Evolutionary conservation across 1,140 invertebrate genomes (phyloP).

Genomic region (Zaprionus nigranus): DNA sequence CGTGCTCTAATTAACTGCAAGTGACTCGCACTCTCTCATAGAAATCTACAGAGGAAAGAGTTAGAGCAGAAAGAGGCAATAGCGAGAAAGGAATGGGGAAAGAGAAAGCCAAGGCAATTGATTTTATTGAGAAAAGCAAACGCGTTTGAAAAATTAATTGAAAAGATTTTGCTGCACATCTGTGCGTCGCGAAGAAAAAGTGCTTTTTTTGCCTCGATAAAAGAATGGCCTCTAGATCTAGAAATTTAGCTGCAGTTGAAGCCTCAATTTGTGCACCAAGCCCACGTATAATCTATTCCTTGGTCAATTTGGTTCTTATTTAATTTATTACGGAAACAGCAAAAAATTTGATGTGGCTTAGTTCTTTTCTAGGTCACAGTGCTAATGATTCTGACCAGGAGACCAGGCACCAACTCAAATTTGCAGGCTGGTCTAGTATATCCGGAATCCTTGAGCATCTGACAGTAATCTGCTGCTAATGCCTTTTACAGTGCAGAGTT

Average conservation of each 20-base stretch:
- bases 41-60: constrained; percentile 36
- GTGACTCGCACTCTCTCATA: constrained; percentile 59
- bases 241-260: not conserved
- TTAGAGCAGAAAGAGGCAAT: constrained; percentile 3
- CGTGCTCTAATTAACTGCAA: constrained; percentile 65
- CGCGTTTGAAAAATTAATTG: constrained; percentile 63
- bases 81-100: constrained; percentile 30
- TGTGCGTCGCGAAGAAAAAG: constrained; percentile 18
- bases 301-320: constrained; percentile 65
- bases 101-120: constrained; percentile 42
- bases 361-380: constrained; percentile 71
- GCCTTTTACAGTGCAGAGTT: constrained; percentile 48
- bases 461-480: constrained; percentile 70
- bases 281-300: constrained; percentile 13
- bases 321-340: constrained; percentile 74
- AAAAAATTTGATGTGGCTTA: constrained; percentile 75
- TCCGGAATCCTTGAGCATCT: constrained; percentile 10
- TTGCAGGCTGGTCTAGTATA: constrained; percentile 10
- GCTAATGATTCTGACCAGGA: constrained; percentile 63
- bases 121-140: constrained; percentile 41
- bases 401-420: constrained; percentile 43
- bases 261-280: not conserved
- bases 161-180: constrained; percentile 40
- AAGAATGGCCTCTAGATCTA: too few relatives aligned
- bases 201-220: not conserved